Base-by-base conservation (phyloP, 2,888 invertebrate genomes). In the Tipula lateralis region DNA sequence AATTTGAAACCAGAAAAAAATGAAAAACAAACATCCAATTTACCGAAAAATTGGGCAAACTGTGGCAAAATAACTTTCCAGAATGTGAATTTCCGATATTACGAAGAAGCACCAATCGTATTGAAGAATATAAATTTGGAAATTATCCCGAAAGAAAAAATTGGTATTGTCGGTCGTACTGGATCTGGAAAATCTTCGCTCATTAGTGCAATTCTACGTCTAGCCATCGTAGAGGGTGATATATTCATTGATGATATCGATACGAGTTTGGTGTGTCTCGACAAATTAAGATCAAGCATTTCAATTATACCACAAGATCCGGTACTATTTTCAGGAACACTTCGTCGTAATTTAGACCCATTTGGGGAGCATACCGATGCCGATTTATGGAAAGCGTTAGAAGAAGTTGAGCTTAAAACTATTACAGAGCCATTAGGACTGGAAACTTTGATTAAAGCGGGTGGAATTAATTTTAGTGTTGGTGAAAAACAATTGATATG, bases 171-270 rank as follows among this genome's bases (percentile, higher is more conserved):
- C 3, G 96, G 96, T 1, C 91, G 96, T 84, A 96, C 96, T 0
- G 96, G 96, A 0, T 96, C 96, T 0, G 96, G 96, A 0, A 96
- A 96, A 89, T 95, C 95, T 0, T 95, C 95, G 0, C 90, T 96
- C 13, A 94, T 96, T 86, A 93, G 95, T 0, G 95, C 95, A 0
- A 89, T 97, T 84, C 96, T 96, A 90, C 92, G 96, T 2, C 91
- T 96, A 85, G 93, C 94, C 0, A 93, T 94, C 84, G 91, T 94
- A 2, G 93, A 93, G 85, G 96, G 96, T 3, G 91, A 91, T 50
- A 92, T 97, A 29, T 89, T 91, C 36, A 95, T 97, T 86, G 96
- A 97, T 88, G 94, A 91, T 84, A 90, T 96, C n/a, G 91, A 92
- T 85, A 92, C 91, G 0, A 89, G 90, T 30, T 87, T 88, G 29